Evolutionary conservation across 2,113 vertebrate genomes (phyloP).

Genomic region (Phalacrocorax brasilianus): DNA sequence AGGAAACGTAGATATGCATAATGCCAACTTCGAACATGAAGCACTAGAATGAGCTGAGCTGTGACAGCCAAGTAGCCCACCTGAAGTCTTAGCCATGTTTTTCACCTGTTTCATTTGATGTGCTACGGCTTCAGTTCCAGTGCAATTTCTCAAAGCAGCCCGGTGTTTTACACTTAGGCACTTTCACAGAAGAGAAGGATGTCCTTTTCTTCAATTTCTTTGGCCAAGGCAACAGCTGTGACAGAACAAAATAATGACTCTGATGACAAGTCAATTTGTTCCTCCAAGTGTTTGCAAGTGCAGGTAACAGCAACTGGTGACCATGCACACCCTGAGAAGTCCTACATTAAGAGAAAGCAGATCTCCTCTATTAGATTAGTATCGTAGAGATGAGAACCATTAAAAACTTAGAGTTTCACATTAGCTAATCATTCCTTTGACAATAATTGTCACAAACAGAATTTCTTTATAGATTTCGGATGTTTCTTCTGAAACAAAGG

Average conservation of each 20-base stretch:
- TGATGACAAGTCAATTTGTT: constrained; percentile 57
- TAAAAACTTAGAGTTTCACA: constrained; percentile 44
- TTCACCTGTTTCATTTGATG: background rate
- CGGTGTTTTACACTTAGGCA: background rate
- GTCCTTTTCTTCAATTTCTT: background rate
- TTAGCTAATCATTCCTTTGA: constrained; percentile 63
- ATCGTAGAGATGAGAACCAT: background rate
- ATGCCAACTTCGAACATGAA: background rate
- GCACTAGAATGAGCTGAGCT: background rate
- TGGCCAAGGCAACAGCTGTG: background rate
- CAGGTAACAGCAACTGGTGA: background rate
- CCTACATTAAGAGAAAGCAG: constrained; percentile 25
- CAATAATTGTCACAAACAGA: constrained; percentile 63
- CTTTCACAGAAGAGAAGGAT: background rate
- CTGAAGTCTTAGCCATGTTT: background rate
- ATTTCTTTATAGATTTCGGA: constrained; percentile 65
- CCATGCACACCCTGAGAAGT: background rate
- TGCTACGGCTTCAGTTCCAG: accelerated
- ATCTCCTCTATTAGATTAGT: constrained; percentile 29
- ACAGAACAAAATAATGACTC: background rate
- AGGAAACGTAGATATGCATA: background rate
- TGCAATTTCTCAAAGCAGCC: background rate
- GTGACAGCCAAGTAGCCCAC: background rate
- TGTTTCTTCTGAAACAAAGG: constrained; percentile 38
- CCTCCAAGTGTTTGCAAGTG: constrained; percentile 48